These are phyloP conservation scores for Xenentodon cancila DNA, from an alignment of 2,797 vertebrate genomes.

Conservation along the genomic window DNA sequence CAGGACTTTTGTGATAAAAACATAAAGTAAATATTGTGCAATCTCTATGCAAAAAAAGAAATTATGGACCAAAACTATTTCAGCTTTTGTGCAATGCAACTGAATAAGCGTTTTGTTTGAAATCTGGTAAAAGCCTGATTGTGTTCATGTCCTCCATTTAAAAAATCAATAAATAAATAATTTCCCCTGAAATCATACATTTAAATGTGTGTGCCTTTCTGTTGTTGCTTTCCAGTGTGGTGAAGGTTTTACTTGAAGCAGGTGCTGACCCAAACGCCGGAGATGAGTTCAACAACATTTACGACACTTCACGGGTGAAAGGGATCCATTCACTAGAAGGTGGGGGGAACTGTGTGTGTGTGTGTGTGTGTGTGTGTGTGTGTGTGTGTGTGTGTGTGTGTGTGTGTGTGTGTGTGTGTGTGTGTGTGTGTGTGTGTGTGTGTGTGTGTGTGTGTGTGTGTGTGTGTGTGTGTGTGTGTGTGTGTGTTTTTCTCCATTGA, in stretches of 20 bases:
- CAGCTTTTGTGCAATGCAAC: too few species aligned
- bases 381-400: not conserved
- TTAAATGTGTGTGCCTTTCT: slow-evolving; percentile 17
- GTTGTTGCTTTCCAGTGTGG: slow-evolving; percentile 78
- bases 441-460: not conserved
- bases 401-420: not conserved
- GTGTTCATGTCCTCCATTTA: too few species aligned
- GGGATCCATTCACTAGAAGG: slow-evolving; percentile 95
- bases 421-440: not conserved
- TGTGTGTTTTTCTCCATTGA: not conserved
- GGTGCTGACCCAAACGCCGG: slow-evolving; percentile 92
- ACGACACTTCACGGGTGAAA: slow-evolving; percentile 91
- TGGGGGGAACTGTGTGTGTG: slow-evolving; percentile 60
- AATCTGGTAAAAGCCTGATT: too few species aligned
- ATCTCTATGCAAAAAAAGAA: too few species aligned
- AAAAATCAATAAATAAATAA: too few species aligned
- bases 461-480: not conserved
- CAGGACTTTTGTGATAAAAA: too few species aligned
- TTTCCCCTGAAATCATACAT: too few species aligned
- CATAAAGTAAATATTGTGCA: too few species aligned
- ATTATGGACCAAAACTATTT: too few species aligned
- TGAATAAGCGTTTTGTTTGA: too few species aligned
- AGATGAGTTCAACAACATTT: slow-evolving; percentile 94
- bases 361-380: not conserved
- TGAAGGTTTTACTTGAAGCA: slow-evolving; percentile 87